Conservation (phyloP, 2,113 vertebrate species). For the Otus sunia region DNA sequence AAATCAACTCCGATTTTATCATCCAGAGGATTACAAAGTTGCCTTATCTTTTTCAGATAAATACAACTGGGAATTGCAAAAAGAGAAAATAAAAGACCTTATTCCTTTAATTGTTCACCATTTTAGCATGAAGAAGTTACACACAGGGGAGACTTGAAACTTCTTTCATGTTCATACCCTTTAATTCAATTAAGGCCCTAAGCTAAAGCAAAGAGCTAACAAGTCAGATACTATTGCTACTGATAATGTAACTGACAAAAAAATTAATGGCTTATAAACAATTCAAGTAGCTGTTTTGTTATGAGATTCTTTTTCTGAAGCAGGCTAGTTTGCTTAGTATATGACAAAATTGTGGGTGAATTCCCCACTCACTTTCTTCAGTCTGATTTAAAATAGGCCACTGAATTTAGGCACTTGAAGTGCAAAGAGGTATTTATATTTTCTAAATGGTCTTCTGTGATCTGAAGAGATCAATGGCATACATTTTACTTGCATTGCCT, state of each 20-base stretch:
- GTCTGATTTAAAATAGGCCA: background rate
- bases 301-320: background rate
- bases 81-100: background rate
- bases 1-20: background rate
- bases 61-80: background rate
- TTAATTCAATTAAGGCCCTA: conserved; percentile 61
- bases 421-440: background rate
- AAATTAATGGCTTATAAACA: conserved; percentile 32
- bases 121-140: conserved; percentile 3
- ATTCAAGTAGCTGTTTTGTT: background rate
- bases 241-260: conserved; percentile 43
- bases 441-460: conserved; percentile 27
- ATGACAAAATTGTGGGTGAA: background rate
- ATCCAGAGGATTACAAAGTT: background rate
- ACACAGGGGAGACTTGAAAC: conserved; percentile 47
- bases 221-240: conserved; percentile 32
- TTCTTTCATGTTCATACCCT: conserved; percentile 31
- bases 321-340: background rate
- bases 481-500: conserved; percentile 7
- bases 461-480: conserved; percentile 5
- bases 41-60: conserved; percentile 1
- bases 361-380: background rate
- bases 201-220: conserved; percentile 43
- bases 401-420: background rate
- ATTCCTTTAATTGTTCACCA: conserved; percentile 29